phyloP scores from a whole-genome alignment of 2,888 invertebrate genomes.

The Luffia ferchaultella region DNA sequence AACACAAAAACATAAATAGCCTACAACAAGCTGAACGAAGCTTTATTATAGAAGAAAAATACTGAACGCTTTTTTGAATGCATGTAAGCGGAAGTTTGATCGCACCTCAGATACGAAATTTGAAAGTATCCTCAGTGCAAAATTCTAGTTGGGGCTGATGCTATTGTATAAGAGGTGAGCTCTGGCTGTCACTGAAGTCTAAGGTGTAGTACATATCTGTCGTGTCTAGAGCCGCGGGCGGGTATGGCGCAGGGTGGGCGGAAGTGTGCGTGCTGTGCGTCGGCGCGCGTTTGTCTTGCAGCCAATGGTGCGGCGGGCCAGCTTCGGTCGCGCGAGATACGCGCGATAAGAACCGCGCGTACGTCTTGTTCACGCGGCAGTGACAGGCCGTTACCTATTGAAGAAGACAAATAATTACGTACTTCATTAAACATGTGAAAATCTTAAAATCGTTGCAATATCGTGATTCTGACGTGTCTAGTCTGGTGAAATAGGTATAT shows the following conservation, averaged over 20 bases:
- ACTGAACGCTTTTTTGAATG: not conserved
- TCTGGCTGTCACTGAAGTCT: constrained; percentile 80
- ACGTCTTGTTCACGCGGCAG: constrained; percentile 81
- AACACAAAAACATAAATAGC: not conserved
- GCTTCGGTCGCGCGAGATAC: constrained; percentile 45
- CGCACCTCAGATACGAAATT: constrained; percentile 39
- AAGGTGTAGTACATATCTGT: constrained; percentile 81
- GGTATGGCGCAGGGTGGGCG: constrained; percentile 33
- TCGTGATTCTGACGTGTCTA: not conserved
- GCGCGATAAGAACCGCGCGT: constrained; percentile 69
- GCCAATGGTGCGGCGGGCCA: constrained; percentile 62
- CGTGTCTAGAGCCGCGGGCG: constrained; percentile 68
- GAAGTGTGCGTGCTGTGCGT: constrained; percentile 23
- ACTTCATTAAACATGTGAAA: not conserved
- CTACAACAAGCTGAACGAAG: not conserved
- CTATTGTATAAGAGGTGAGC: constrained; percentile 78
- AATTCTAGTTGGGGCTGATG: constrained; percentile 28
- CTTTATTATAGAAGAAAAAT: not conserved
- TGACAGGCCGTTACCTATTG: constrained; percentile 78
- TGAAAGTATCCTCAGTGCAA: constrained; percentile 28
- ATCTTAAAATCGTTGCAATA: not conserved
- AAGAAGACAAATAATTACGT: not conserved
- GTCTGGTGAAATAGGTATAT: too few species aligned
- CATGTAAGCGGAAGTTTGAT: not conserved
- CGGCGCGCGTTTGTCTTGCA: constrained; percentile 62